Base-by-base conservation (phyloP, 64 coral and sea anemone genomes). In the Stichodactyla mertensii region DNA sequence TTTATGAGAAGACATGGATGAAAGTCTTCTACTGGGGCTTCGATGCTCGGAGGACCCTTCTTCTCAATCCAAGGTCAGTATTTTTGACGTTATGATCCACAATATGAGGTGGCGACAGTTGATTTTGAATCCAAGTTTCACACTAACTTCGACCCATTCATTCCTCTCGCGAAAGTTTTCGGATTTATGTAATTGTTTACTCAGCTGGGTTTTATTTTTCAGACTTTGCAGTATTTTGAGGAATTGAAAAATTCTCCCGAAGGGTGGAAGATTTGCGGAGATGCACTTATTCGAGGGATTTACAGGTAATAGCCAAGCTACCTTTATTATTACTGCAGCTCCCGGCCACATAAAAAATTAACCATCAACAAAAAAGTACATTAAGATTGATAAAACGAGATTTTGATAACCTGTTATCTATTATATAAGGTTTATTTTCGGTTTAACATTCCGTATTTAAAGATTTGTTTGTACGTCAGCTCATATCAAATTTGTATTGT, bases 261-360 rank as follows among this genome's bases (percentile, higher is more conserved):
- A 8, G 95, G 95, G 80, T 98, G 95, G 95, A 98, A 94, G 84
- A 64, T 94, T 66, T 98, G 95, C 83, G 95, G 95, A 7, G 84
- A 98, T 78, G 95, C 92, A 31, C 71, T 98, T 12, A 85, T 92
- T 6, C 89, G 71, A 85, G 93, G 91, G 19, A 51, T 89, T 51
- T 89, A 91, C 82, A 88, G 95, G 95, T 98, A 84, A 58, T 20
- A 59, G 0, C 5, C n/a, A n/a, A n/a, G n/a, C 7, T n/a, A 2
- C 19, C 62, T 59, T 53, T 82, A 5, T 88, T 55, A 77, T 82
- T 83, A 71, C 1, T 10, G 14, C 12, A 64, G 18, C 64, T 85
- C 14, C 36, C 64, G 64, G 1, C 45, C 5, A 61, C 23, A 67
- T 10, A 18, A 5, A 52, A 16, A n/a, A 52, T 51, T 20, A 16